phyloP scores from a whole-genome alignment of 2,888 invertebrate species.

The Pilophorus perplexus region DNA sequence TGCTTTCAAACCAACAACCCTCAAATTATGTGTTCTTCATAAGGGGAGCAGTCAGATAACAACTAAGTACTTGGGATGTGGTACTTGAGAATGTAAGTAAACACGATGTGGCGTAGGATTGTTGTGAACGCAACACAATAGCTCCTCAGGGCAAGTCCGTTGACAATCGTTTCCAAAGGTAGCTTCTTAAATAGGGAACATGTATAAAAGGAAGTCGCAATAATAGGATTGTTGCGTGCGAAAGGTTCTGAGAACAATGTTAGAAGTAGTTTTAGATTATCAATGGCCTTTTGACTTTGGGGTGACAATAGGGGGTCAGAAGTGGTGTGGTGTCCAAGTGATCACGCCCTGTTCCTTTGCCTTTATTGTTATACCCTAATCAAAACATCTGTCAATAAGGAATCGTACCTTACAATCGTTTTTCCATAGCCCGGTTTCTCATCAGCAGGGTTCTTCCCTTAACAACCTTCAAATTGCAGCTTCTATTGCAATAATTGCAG shows the following conservation, averaged over 20 bases:
- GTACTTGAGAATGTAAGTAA: slow-evolving; percentile 6
- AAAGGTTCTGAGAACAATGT: slow-evolving; percentile 4
- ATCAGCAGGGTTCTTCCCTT: slow-evolving; percentile 42
- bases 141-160: background rate
- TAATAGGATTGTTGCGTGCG: slow-evolving; percentile 31
- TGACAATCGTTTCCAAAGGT: slow-evolving; percentile 16
- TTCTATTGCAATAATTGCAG: slow-evolving; percentile 46
- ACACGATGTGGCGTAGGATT: background rate
- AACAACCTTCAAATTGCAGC: slow-evolving; percentile 43
- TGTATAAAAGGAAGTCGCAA: slow-evolving; percentile 20
- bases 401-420: slow-evolving; percentile 10
- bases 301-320: slow-evolving; percentile 15
- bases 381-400: slow-evolving; percentile 42
- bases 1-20: too few relatives aligned
- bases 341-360: slow-evolving; percentile 28
- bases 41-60: too few relatives aligned
- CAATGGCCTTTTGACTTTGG: slow-evolving; percentile 10
- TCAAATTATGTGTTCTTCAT: too few relatives aligned
- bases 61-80: too few relatives aligned
- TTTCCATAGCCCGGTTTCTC: slow-evolving; percentile 34
- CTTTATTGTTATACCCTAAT: slow-evolving; percentile 32
- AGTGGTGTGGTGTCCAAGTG: slow-evolving; percentile 25
- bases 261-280: slow-evolving; percentile 18
- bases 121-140: background rate
- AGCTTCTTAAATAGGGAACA: slow-evolving; percentile 15